Conservation (phyloP, 2,888 invertebrate genomes). For the Clunio marinus region DNA sequence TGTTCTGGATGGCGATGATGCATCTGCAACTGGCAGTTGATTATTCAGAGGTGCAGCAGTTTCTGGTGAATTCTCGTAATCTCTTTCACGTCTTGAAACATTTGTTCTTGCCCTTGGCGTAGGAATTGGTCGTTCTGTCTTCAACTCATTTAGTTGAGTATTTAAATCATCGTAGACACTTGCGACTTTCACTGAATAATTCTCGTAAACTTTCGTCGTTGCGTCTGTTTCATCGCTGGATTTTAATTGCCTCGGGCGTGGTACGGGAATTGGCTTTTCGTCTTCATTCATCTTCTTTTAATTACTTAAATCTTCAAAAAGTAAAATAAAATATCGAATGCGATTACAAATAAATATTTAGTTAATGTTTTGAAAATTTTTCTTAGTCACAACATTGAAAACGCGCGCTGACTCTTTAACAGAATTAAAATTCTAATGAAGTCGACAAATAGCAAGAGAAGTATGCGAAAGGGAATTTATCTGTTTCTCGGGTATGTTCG, state of each 20-base stretch:
- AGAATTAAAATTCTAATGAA: too few species aligned
- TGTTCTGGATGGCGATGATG: not conserved
- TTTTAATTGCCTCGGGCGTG: slow-evolving; percentile 29
- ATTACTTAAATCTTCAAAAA: not conserved
- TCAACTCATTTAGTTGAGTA: slow-evolving; percentile 14
- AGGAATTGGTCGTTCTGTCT: slow-evolving; percentile 15
- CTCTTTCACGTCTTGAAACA: not conserved
- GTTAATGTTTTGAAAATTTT: too few species aligned
- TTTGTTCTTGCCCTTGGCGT: not conserved
- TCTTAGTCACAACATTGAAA: too few species aligned
- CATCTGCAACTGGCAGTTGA: not conserved
- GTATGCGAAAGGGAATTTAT: too few species aligned
- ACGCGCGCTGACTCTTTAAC: too few species aligned
- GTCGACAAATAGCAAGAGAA: too few species aligned
- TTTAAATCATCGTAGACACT: slow-evolving; percentile 11
- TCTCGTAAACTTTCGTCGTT: slow-evolving; percentile 6
- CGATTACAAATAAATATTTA: not conserved
- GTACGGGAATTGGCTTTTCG: slow-evolving; percentile 17
- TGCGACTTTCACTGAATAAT: not conserved
- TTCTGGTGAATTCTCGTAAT: slow-evolving; percentile 11
- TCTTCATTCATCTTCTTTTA: slow-evolving; percentile 21
- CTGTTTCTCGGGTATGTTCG: too few species aligned
- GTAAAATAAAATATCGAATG: too few species aligned
- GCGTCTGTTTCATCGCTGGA: slow-evolving; percentile 12
- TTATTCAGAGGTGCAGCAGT: not conserved